These are phyloP conservation scores for Erebia ligea DNA, from an alignment of 2,888 invertebrate species.

Conservation along the genomic window DNA sequence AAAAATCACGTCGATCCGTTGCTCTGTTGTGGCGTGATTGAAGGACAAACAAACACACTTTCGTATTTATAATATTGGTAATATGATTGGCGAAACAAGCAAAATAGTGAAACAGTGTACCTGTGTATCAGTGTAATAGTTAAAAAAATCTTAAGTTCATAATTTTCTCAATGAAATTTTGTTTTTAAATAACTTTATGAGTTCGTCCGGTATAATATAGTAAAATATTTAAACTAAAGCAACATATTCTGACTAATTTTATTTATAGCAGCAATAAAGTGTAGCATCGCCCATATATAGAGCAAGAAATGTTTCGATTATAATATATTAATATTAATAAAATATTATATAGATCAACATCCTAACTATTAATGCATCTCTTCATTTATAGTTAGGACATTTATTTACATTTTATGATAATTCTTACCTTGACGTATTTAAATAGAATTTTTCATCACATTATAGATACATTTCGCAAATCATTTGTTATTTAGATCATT, in stretches of 20 bases:
- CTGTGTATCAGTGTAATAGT: too few relatives aligned
- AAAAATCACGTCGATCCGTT: too few relatives aligned
- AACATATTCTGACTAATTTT: background rate
- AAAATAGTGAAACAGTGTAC: too few relatives aligned
- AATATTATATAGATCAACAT: constrained; percentile 2
- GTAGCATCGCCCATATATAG: constrained; percentile 10
- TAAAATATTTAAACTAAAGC: too few relatives aligned
- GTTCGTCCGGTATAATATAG: background rate
- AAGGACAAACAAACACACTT: too few relatives aligned
- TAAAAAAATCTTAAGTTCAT: too few relatives aligned
- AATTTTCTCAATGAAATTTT: background rate
- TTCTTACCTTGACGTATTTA: constrained; percentile 15
- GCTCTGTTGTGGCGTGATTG: too few relatives aligned
- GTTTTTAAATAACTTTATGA: background rate
- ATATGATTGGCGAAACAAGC: too few relatives aligned
- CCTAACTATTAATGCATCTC: constrained; percentile 2
- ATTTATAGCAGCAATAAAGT: constrained; percentile 6
- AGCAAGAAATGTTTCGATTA: constrained; percentile 20
- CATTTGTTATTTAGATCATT: constrained; percentile 35
- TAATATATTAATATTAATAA: constrained; percentile 15
- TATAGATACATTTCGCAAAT: constrained; percentile 27
- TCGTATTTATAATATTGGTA: too few relatives aligned
- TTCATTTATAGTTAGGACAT: constrained; percentile 10
- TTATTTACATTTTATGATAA: constrained; percentile 14
- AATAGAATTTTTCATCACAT: constrained; percentile 20